Conservation (phyloP, 2,797 vertebrate genomes). For the Threskiornis aethiopicus region DNA sequence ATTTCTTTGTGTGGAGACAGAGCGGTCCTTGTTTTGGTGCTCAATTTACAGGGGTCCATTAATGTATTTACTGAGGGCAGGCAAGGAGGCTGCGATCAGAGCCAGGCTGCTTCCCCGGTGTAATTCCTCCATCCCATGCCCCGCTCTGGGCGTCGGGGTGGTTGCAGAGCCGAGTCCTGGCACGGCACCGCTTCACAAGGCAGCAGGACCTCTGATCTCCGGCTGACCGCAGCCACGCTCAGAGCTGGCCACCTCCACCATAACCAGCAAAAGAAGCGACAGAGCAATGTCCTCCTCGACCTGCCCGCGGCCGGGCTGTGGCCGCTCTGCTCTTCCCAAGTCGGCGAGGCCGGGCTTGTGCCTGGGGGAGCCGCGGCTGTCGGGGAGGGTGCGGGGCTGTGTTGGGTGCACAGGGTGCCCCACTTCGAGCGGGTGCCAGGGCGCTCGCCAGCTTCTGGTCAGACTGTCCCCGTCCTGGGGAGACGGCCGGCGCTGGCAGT, state of each 20-base stretch:
- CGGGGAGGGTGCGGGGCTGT: background rate
- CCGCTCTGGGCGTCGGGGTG: rapidly evolving
- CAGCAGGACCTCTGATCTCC: background rate
- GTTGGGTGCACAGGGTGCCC: background rate
- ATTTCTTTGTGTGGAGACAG: slow-evolving; percentile 69
- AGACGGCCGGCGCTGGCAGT: rapidly evolving
- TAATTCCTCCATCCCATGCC: background rate
- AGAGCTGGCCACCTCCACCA: background rate
- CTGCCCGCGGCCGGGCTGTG: background rate
- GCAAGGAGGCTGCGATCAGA: background rate
- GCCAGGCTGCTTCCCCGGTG: background rate
- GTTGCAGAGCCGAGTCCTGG: background rate
- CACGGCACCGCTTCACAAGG: background rate
- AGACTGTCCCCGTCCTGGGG: background rate
- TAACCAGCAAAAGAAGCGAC: background rate
- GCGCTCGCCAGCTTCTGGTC: background rate
- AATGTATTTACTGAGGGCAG: slow-evolving; percentile 45
- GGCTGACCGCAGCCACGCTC: rapidly evolving
- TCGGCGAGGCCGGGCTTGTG: background rate
- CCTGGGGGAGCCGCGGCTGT: background rate
- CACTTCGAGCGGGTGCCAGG: rapidly evolving
- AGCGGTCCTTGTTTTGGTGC: slow-evolving; percentile 62
- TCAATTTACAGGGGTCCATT: slow-evolving; percentile 41
- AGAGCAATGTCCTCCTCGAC: rapidly evolving
- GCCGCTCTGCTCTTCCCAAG: background rate